Evolutionary conservation across 2,888 invertebrate genomes (phyloP), one percentile per base, ranked within the genome.

Genomic region (Eumacrocentrus americanus): DNA sequence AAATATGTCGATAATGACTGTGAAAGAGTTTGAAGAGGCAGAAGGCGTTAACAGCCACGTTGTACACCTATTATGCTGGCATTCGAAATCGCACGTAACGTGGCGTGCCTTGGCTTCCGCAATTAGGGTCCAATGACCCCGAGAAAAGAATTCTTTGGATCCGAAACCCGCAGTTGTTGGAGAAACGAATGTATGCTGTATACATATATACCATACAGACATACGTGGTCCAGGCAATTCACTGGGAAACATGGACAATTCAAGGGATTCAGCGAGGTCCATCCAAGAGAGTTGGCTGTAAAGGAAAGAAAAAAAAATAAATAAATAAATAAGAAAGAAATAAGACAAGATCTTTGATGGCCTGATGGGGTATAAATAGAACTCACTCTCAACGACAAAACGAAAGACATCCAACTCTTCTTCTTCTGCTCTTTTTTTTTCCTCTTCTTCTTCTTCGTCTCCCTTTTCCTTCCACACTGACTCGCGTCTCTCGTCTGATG

Each of bases 391-490:
- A 56, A 44, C 56, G 62, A 54, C 58, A 22, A 42, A 47, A 40
- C 54, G 55, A 55, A 52, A 58, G 29, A 60, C 53, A 50, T 47
- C 58, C 55, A 44, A 29, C 22, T 34, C 22, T 47, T 53, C 35
- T 38, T 59, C 25, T 56, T 40, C 50, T 25, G 52, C 25, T 38
- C n/a, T 47, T 46, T 42, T 56, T 44, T 38, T 48, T 38, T n/a
- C 1, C 18, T 51, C 23, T 34, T 12, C 58, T 22, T 18, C 38
- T 51, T 34, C 34, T 23, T 48, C 50, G 58, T 42, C 58, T 54
- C 55, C n/a, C n/a, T n/a, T n/a, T n/a, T 52, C 50, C 42, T 44
- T 38, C 64, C 65, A 58, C 65, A 60, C 47, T 60, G 70, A 64
- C 66, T 58, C 44, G 62, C 56, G 58, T 42, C 44, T 54, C 60